Base-by-base conservation (phyloP, 2,888 invertebrate species). In the Nephrotoma flavescens region DNA sequence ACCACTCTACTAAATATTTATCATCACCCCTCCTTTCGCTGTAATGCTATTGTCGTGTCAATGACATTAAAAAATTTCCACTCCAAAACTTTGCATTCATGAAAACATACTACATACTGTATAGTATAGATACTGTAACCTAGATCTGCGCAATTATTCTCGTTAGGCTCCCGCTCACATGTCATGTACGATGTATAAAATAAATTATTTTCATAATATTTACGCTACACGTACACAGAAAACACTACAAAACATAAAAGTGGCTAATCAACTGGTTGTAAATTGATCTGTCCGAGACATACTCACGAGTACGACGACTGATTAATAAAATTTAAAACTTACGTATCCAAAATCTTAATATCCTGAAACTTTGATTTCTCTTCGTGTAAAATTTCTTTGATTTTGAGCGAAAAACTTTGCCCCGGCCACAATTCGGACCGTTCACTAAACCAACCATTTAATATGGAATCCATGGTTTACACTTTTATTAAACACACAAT, bases 391-490 rank as follows among this genome's bases (percentile, higher is more conserved):
- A 98, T 92, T 89, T 96, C 92, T 85, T 96, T 95, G 0, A 98
- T 95, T 93, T 97, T 94, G 88, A 99, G 92, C 0, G 98, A 98
- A 90, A 98, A 95, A 19, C 96, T 95, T 89, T 97, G 95, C 0
- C 98, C 98, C 0, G 97, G 97, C 97, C 98, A 98, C 89, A 98
- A 92, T 87, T 96, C 95, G 90, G 96, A 97, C 19, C 96, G 93
- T 93, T 99, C 99, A 88, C 96, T 96, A 91, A 98, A 99, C 99
- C 99, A 99, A 88, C 97, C 96, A 89, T 95, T 93, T 89, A 94
- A 94, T 87, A 98, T 90, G 85, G 91, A 91, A 91, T 97, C 93
- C 97, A 97, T 96, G 86, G 87, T 88, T 84, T 31, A 31, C 31
- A 31, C 31, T n/a, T 83, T 84, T 84, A 15, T 84, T 12, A 42